Evolutionary conservation across 1,140 invertebrate genomes (phyloP).

Genomic region (Geopemphigus sp.): DNA sequence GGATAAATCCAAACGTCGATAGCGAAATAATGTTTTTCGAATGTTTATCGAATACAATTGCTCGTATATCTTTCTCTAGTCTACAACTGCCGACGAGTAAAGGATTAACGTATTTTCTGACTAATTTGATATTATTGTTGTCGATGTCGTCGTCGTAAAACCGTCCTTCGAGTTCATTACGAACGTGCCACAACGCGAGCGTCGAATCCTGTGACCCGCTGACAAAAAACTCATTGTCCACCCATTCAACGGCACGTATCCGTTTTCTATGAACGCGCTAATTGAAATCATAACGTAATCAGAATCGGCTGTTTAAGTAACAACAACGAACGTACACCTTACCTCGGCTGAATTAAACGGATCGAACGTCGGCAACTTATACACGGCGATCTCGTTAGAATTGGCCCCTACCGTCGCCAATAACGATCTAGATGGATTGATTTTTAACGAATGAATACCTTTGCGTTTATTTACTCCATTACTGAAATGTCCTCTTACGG

Average conservation of each 20-base stretch:
- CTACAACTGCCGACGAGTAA: constrained; percentile 71
- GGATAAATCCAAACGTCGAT: constrained; percentile 83
- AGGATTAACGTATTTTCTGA: constrained; percentile 64
- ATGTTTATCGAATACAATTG: constrained; percentile 80
- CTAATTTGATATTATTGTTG: constrained; percentile 15
- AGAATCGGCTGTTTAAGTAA: too few relatives aligned
- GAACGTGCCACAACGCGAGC: constrained; percentile 75
- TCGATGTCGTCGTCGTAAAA: neutral
- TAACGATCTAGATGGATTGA: constrained; percentile 86
- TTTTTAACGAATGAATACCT: constrained; percentile 85
- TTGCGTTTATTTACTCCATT: too few relatives aligned
- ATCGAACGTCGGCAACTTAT: constrained; percentile 87
- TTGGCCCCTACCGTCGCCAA: constrained; percentile 87
- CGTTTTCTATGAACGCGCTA: constrained; percentile 78
- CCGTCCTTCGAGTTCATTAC: constrained; percentile 59
- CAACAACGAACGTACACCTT: constrained; percentile 50
- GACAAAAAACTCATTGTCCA: constrained; percentile 92
- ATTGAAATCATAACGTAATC: too few relatives aligned
- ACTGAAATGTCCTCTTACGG: too few relatives aligned
- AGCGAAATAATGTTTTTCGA: constrained; percentile 87
- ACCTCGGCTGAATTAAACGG: constrained; percentile 88
- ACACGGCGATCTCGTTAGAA: constrained; percentile 89
- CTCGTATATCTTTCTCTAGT: constrained; percentile 76
- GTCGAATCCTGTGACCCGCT: constrained; percentile 88
- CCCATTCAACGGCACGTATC: constrained; percentile 93